Evolutionary conservation across 92 coral and sea anemone genomes (phyloP).

Genomic region (Zoanthus solanderi): DNA sequence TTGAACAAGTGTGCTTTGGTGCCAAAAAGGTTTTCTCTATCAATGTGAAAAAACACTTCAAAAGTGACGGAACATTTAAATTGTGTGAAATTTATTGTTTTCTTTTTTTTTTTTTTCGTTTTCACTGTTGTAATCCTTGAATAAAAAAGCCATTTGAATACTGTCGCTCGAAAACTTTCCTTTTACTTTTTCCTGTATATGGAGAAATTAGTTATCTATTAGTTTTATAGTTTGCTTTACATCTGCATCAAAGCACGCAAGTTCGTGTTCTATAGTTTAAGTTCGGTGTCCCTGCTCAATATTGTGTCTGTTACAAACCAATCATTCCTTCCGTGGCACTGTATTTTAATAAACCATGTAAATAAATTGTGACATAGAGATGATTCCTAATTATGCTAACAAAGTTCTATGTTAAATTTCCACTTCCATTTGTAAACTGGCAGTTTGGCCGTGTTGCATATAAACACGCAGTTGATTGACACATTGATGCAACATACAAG

Average conservation of each 20-base stretch:
- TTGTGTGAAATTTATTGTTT: not conserved
- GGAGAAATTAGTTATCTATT: no score
- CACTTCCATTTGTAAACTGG: not conserved
- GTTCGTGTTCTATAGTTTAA: not conserved
- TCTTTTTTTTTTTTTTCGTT: no score
- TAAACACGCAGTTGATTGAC: not conserved
- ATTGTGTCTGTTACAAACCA: not conserved
- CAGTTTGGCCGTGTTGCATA: not conserved
- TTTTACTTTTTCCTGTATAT: no score
- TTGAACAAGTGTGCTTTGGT: slow-evolving; percentile 18
- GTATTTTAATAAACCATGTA: not conserved
- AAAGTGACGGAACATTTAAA: not conserved
- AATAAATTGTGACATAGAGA: not conserved
- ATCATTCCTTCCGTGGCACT: not conserved
- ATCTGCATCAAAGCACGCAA: not conserved
- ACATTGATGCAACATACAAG: not conserved
- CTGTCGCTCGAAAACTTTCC: no score
- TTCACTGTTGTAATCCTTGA: no score
- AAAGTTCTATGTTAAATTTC: not conserved
- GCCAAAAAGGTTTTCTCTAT: not conserved
- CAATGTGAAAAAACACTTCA: not conserved
- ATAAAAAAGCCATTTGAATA: no score
- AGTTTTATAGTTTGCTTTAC: not conserved
- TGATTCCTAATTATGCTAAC: not conserved
- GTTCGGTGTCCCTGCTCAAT: not conserved